Conservation (phyloP, 2,888 invertebrate genomes). For the Parnassius mnemosyne region DNA sequence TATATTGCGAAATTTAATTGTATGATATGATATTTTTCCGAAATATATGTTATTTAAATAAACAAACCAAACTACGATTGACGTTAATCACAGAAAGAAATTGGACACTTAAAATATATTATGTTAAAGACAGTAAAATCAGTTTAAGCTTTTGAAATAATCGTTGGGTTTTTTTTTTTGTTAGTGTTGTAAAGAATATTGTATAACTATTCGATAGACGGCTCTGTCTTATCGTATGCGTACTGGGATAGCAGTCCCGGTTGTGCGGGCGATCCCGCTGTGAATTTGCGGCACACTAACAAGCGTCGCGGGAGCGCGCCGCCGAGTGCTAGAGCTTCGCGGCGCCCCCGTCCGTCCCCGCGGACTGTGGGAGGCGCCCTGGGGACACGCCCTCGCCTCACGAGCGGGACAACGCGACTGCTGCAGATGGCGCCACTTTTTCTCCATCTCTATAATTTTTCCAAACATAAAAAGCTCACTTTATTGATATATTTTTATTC, state of each 20-base stretch:
- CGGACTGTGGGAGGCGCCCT: conserved; percentile 77
- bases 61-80: no score
- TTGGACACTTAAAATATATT: conserved; percentile 12
- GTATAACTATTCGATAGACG: conserved; percentile 57
- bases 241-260: conserved; percentile 74
- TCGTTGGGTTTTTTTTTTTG: neutral
- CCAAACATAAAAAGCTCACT: conserved; percentile 30
- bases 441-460: conserved; percentile 30
- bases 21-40: no score
- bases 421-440: conserved; percentile 69
- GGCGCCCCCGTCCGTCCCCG: conserved; percentile 78
- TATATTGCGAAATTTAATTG: neutral
- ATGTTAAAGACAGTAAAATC: neutral
- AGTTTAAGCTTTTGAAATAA: neutral
- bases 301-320: conserved; percentile 78
- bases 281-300: conserved; percentile 80
- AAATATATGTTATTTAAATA: no score
- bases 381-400: conserved; percentile 81
- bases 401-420: conserved; percentile 71
- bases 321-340: conserved; percentile 76
- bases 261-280: conserved; percentile 79
- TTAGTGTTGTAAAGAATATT: conserved; percentile 11
- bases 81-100: conserved; percentile 12
- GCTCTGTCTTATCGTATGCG: conserved; percentile 75
- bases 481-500: conserved; percentile 14